Conservation (phyloP, 2,888 invertebrate species). For the Romanomermis culicivorax region DNA sequence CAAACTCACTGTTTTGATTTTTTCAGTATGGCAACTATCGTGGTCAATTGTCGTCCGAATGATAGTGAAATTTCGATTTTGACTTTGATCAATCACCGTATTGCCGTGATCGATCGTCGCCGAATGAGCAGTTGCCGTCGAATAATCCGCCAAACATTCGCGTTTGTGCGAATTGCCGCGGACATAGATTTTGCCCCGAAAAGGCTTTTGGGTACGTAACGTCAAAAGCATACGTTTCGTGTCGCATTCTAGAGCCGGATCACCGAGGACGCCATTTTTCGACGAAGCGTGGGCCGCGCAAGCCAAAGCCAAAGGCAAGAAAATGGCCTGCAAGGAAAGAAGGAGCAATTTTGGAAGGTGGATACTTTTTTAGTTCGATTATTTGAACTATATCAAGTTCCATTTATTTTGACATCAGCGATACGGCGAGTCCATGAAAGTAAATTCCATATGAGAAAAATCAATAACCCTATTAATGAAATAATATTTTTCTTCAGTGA, state of each 20-base stretch:
- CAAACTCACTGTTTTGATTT: constrained; percentile 6
- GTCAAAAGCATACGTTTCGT: background rate
- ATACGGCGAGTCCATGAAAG: too few relatives aligned
- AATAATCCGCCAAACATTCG: constrained; percentile 3
- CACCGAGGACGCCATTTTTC: background rate
- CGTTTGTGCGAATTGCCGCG: background rate
- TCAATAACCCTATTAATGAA: too few relatives aligned
- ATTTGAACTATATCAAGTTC: too few relatives aligned
- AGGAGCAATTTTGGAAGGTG: too few relatives aligned
- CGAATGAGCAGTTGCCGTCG: background rate
- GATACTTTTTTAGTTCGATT: too few relatives aligned
- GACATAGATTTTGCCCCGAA: background rate
- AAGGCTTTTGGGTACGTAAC: background rate
- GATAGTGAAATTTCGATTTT: background rate
- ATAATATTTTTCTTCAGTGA: too few relatives aligned
- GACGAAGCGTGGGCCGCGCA: too few relatives aligned
- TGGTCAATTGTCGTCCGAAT: constrained; percentile 6
- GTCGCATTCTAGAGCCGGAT: background rate
- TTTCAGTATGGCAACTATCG: constrained; percentile 7
- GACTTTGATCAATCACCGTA: background rate
- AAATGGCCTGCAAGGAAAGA: too few relatives aligned
- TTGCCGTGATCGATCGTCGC: background rate
- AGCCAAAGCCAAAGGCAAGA: too few relatives aligned
- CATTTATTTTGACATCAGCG: too few relatives aligned
- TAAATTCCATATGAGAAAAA: too few relatives aligned